These are phyloP conservation scores for Chymomyza amoena DNA, from an alignment of 2,888 invertebrate genomes.

Conservation along the genomic window DNA sequence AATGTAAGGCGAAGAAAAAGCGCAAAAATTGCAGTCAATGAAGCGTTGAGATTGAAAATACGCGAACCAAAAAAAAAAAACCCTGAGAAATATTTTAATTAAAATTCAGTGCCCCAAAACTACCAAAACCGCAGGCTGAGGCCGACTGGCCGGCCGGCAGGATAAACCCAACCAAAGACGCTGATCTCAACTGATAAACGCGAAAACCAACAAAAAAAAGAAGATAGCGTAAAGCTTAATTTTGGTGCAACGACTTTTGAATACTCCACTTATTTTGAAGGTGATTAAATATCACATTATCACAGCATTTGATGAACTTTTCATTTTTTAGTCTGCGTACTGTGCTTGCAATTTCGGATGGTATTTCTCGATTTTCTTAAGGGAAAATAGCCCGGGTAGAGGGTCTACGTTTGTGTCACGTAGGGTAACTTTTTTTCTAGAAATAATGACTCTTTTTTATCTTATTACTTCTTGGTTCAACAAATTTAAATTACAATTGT, in stretches of 20 bases:
- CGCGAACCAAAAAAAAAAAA: background rate
- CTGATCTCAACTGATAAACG: slow-evolving; percentile 71
- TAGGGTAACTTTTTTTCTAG: too few species aligned
- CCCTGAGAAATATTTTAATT: slow-evolving; percentile 72
- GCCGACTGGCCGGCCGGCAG: slow-evolving; percentile 47
- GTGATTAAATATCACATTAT: too few species aligned
- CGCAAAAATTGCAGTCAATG: slow-evolving; percentile 13
- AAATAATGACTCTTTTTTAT: too few species aligned
- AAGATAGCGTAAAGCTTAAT: slow-evolving; percentile 1
- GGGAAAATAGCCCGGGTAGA: too few species aligned
- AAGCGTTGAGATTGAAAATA: slow-evolving; percentile 18
- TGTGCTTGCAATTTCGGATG: too few species aligned
- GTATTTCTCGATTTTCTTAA: too few species aligned
- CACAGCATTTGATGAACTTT: too few species aligned
- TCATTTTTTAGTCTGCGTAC: too few species aligned
- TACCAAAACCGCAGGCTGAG: slow-evolving; percentile 47
- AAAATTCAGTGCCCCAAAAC: slow-evolving; percentile 65
- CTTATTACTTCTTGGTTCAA: too few species aligned
- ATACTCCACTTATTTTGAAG: background rate
- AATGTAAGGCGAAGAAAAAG: background rate
- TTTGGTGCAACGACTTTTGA: background rate
- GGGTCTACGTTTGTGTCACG: too few species aligned
- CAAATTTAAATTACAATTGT: too few species aligned
- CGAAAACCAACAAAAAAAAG: slow-evolving; percentile 60
- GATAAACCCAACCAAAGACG: slow-evolving; percentile 54